These are phyloP conservation scores for Tapirus terrestris DNA, from an alignment of 2,113 vertebrate genomes.

Conservation along the genomic window DNA sequence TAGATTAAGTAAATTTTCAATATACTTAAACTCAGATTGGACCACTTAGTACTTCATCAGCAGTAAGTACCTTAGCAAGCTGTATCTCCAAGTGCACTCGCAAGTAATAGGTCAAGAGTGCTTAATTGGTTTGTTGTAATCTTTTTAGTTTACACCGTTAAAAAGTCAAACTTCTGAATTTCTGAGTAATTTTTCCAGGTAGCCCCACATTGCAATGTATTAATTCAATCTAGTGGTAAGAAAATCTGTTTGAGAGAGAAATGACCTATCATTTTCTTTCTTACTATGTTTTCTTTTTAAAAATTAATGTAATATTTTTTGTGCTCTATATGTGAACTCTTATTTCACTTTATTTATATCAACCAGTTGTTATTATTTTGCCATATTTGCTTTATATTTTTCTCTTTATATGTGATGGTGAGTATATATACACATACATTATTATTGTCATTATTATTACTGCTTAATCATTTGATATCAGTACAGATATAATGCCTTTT, in stretches of 20 bases:
- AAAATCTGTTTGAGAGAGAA: background rate
- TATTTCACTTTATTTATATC: background rate
- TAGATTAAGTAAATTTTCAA: slow-evolving; percentile 47
- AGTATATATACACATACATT: background rate
- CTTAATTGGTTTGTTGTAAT: slow-evolving; percentile 16
- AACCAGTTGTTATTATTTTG: background rate
- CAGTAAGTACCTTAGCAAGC: slow-evolving; percentile 27
- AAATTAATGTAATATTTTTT: background rate
- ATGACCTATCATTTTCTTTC: background rate
- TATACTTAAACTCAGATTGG: background rate
- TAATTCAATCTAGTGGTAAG: background rate
- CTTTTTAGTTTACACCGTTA: slow-evolving; percentile 53
- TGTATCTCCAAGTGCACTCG: background rate
- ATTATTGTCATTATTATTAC: background rate
- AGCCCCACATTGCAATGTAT: background rate
- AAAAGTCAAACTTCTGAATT: slow-evolving; percentile 41
- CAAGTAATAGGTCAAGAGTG: slow-evolving; percentile 26
- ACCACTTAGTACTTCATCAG: slow-evolving; percentile 32
- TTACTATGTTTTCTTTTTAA: background rate
- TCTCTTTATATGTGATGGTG: slow-evolving; percentile 9
- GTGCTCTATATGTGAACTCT: background rate
- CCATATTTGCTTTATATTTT: slow-evolving; percentile 24
- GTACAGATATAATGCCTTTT: slow-evolving; percentile 1
- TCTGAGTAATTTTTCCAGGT: slow-evolving; percentile 29
- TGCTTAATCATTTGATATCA: background rate